Evolutionary conservation across 1,140 invertebrate species (phyloP), one percentile per base, ranked within the genome.

Genomic region (Cotesia glomerata): DNA sequence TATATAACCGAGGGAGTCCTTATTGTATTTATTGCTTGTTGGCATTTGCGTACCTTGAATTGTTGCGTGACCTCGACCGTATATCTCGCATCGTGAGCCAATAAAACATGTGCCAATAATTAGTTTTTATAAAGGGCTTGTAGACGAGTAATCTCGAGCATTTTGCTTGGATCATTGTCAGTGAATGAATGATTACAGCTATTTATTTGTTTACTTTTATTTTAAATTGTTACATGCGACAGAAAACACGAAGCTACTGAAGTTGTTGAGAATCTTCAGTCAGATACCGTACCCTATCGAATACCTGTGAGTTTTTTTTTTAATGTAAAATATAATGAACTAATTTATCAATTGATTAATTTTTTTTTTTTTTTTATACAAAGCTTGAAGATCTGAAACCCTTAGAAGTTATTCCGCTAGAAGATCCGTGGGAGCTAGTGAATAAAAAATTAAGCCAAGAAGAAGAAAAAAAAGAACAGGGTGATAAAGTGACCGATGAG

Each of bases 271-370:
- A 82, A 78, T 36, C 77, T 86, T 78, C 74, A 80, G 61, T 79
- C 86, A 35, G 82, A 85, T 18, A 83, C 83, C 71, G 84, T 85
- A 32, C 85, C 86, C 7, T 87, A 87, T 75, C 84, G 84, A 67
- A 86, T 86, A 74, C 80, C 85, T 39, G 86, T 88, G 78, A 80
- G 85, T 84, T 66, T 58, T 45, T 13, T 26, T 26, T 26, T 26
- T 26, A 26, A 26, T 26, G 26, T 26, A 26, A 26, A 26, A 26
- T 26, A 26, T 26, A 26, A 64, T 51, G 9, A 54, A 54, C 5
- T 51, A 3, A 51, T 51, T 49, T 51, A 36, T 18, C 49, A 5
- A 52, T 16, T 51, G 34, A n/a, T 11, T 56, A 35, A 45, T 36
- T 54, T 11, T 36, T 58, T 39, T 61, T 13, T 11, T 16, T 56